phyloP scores from a whole-genome alignment of 2,113 vertebrate genomes.

The Crotalus horridus region DNA sequence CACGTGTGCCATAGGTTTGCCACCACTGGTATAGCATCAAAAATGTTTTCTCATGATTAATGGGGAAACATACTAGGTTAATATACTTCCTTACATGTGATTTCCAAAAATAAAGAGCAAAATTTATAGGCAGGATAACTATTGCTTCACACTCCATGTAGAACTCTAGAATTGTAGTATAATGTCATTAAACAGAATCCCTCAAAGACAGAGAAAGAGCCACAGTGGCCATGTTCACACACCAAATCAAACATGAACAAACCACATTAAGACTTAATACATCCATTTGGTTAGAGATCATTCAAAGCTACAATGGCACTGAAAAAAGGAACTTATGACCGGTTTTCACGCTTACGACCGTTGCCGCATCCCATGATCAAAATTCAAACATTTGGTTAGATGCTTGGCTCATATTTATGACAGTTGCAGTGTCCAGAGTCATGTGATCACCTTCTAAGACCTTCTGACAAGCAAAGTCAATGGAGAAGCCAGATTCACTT shows the following conservation, averaged over 20 bases:
- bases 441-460: neutral
- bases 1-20: too few relatives aligned
- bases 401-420: neutral
- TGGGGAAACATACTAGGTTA: neutral
- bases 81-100: neutral
- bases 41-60: neutral
- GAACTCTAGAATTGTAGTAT: neutral
- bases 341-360: neutral
- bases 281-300: neutral
- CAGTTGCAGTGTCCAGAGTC: neutral
- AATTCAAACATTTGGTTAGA: neutral
- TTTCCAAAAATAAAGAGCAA: neutral
- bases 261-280: neutral
- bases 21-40: neutral
- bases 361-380: neutral
- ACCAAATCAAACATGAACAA: neutral
- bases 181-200: neutral
- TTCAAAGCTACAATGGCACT: neutral
- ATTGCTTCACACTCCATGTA: neutral
- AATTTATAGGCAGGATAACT: neutral
- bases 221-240: neutral
- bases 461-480: neutral
- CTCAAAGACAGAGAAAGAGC: neutral
- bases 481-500: neutral
- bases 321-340: neutral